Conservation (phyloP, 2,113 vertebrate genomes). For the Poeciliopsis retropinna region DNA sequence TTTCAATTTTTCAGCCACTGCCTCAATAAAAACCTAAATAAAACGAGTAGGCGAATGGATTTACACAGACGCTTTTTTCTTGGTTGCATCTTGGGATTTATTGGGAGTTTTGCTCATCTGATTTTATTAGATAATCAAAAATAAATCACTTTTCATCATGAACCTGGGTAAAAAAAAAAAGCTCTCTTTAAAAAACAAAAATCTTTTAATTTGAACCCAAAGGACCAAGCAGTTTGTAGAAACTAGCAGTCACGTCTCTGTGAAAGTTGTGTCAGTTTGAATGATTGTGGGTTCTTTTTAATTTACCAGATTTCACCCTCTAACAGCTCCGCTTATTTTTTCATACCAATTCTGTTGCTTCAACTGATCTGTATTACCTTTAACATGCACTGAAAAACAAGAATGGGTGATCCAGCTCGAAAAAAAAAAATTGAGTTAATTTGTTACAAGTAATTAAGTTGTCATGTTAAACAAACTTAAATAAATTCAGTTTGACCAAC, state of each 20-base stretch:
- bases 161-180: background rate
- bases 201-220: background rate
- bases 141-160: background rate
- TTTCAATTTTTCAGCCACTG: conserved; percentile 8
- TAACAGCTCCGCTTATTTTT: too few species aligned
- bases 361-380: conserved; percentile 50
- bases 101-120: background rate
- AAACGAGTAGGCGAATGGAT: background rate
- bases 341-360: background rate
- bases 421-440: too few species aligned
- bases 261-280: too few species aligned
- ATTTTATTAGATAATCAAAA: background rate
- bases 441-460: too few species aligned
- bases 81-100: conserved; percentile 2
- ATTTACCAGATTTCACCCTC: too few species aligned
- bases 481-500: too few species aligned
- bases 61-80: background rate
- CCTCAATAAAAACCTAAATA: background rate
- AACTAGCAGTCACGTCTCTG: background rate
- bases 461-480: too few species aligned
- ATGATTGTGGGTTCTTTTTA: background rate
- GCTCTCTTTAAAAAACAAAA: background rate
- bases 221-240: background rate
- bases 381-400: background rate
- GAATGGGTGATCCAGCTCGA: too few species aligned